Percentiles rank a stretch among this genome's conserved stretches.
Evolutionary conservation across 2,888 invertebrate genomes (phyloP).

Genomic region (Tachina grossa): DNA sequence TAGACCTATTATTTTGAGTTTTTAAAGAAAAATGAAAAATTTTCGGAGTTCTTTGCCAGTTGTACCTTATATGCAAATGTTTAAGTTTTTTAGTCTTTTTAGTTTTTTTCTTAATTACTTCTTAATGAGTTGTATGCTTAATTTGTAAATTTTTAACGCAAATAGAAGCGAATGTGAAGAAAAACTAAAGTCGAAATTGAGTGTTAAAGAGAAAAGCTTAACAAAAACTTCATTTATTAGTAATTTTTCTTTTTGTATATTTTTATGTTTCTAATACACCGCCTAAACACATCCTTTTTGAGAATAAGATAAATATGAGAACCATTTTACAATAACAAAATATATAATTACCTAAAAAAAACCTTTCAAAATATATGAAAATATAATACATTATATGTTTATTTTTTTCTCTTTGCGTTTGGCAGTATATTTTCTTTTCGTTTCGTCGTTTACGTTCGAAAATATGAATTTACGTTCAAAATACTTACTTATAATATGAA

Average conservation of each 20-base stretch:
- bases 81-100: constrained; percentile 65
- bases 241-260: constrained; percentile 71
- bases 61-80: constrained; percentile 77
- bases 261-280: constrained; percentile 79
- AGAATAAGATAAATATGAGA: constrained; percentile 82
- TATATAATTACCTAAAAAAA: constrained; percentile 48
- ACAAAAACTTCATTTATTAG: constrained; percentile 74
- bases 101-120: constrained; percentile 73
- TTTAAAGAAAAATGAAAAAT: constrained; percentile 79
- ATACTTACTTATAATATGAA: constrained; percentile 27
- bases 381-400: constrained; percentile 65
- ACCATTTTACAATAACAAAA: constrained; percentile 76
- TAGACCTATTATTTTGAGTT: constrained; percentile 60
- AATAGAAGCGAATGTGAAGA: constrained; percentile 6
- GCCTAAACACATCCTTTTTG: constrained; percentile 83
- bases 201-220: constrained; percentile 37
- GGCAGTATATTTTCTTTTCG: constrained; percentile 69
- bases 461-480: constrained; percentile 49
- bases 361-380: constrained; percentile 65
- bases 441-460: constrained; percentile 74
- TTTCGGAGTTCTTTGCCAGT: constrained; percentile 82
- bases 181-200: constrained; percentile 32
- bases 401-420: constrained; percentile 72
- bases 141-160: constrained; percentile 42
- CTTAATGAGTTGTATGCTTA: constrained; percentile 36